Conservation (phyloP, 1,140 invertebrate genomes). For the Diorhabda sublineata region DNA sequence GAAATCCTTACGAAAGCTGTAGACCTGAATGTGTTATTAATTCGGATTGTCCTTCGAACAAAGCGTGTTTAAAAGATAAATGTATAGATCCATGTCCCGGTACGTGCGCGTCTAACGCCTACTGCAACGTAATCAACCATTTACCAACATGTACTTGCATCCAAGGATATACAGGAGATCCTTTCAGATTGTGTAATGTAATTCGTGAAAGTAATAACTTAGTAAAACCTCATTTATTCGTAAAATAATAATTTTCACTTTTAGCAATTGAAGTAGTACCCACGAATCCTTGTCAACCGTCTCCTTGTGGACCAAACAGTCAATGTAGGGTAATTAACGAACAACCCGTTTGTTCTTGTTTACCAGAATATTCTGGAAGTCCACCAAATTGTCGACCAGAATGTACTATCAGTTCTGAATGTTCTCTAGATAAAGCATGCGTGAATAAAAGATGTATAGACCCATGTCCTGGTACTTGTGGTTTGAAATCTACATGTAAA, state of each 20-base stretch:
- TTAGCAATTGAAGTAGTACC: slow-evolving; percentile 28
- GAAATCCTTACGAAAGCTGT: slow-evolving; percentile 70
- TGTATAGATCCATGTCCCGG: slow-evolving; percentile 80
- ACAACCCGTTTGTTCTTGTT: slow-evolving; percentile 57
- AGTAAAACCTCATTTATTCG: slow-evolving; percentile 9
- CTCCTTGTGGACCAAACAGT: slow-evolving; percentile 61
- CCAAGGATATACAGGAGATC: slow-evolving; percentile 72
- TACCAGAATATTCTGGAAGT: slow-evolving; percentile 60
- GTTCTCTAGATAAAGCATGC: slow-evolving; percentile 66
- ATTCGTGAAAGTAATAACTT: slow-evolving; percentile 53
- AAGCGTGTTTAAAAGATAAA: slow-evolving; percentile 75
- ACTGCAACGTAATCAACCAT: slow-evolving; percentile 75
- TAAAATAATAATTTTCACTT: slow-evolving; percentile 19
- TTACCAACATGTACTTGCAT: slow-evolving; percentile 73
- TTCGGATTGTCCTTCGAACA: slow-evolving; percentile 71
- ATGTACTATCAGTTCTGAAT: slow-evolving; percentile 77
- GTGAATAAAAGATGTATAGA: slow-evolving; percentile 68
- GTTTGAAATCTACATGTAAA: slow-evolving; percentile 64
- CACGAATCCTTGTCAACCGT: slow-evolving; percentile 55
- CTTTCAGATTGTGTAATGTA: slow-evolving; percentile 70
- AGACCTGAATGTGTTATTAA: slow-evolving; percentile 74
- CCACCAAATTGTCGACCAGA: slow-evolving; percentile 71
- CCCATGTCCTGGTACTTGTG: slow-evolving; percentile 71
- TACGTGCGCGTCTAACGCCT: slow-evolving; percentile 72
- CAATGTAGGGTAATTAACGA: slow-evolving; percentile 53